Percentiles rank a stretch among this genome's conserved stretches.
These are phyloP conservation scores for Dioctria linearis DNA, from an alignment of 2,888 invertebrate genomes.

Conservation along the genomic window DNA sequence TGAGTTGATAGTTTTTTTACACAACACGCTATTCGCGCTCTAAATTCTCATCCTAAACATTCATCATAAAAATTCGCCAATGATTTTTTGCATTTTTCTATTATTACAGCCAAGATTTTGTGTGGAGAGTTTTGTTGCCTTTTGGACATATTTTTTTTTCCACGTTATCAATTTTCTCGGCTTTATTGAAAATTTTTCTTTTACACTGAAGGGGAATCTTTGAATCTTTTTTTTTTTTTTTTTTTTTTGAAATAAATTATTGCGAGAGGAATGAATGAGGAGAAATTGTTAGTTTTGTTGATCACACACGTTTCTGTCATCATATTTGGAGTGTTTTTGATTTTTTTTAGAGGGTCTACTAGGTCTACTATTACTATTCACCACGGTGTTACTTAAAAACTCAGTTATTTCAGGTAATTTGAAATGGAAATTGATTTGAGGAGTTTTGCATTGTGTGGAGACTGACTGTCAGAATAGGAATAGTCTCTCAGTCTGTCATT, in stretches of 20 bases:
- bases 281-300: too few relatives aligned
- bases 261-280: too few relatives aligned
- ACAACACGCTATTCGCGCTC: background rate
- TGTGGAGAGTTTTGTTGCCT: slow-evolving; percentile 15
- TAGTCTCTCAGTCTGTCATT: too few relatives aligned
- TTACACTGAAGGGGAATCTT: background rate
- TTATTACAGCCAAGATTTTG: too few relatives aligned
- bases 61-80: background rate
- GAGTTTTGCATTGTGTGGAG: background rate
- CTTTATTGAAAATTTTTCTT: too few relatives aligned
- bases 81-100: slow-evolving; percentile 16
- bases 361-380: background rate
- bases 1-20: background rate
- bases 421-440: slow-evolving; percentile 13
- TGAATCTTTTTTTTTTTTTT: background rate
- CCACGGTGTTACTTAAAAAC: slow-evolving; percentile 14
- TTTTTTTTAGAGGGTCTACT: background rate
- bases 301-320: too few relatives aligned
- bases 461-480: too few relatives aligned
- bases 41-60: background rate
- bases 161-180: background rate
- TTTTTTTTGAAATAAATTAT: too few relatives aligned
- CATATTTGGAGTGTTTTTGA: too few relatives aligned
- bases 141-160: slow-evolving; percentile 21
- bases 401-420: background rate